phyloP scores from a whole-genome alignment of 1,140 invertebrate species.

The Agrypnia vestita region DNA sequence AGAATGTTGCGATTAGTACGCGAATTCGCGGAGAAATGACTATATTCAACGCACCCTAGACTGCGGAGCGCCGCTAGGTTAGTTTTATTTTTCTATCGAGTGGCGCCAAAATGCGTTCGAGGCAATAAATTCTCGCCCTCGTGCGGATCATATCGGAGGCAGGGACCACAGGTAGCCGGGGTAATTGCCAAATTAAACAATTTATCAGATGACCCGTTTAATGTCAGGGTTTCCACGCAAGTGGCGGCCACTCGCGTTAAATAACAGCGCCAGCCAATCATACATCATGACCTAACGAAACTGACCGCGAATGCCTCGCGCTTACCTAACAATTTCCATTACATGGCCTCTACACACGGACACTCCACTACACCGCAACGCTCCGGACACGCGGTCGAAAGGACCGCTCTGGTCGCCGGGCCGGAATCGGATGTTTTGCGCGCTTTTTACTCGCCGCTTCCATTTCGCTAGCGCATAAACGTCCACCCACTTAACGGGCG shows the following conservation, averaged over 20 bases:
- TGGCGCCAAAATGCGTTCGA: no score
- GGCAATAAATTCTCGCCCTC: no score
- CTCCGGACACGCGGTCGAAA: neutral
- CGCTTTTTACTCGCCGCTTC: neutral
- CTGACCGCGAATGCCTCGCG: conserved; percentile 48
- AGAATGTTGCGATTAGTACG: no score
- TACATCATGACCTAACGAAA: conserved; percentile 59
- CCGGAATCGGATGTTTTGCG: neutral
- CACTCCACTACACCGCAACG: no score
- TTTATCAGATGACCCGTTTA: conserved; percentile 62
- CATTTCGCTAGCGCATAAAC: neutral
- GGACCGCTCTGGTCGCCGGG: neutral
- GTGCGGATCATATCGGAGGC: no score
- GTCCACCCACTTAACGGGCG: conserved; percentile 29
- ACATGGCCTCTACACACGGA: conserved; percentile 16
- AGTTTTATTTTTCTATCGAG: no score
- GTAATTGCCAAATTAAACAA: conserved; percentile 61
- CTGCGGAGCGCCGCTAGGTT: no score
- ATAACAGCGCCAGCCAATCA: conserved; percentile 56
- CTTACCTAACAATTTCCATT: conserved; percentile 42
- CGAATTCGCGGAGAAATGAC: no score
- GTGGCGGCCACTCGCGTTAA: conserved; percentile 55
- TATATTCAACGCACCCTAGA: no score
- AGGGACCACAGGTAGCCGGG: conserved; percentile 52
- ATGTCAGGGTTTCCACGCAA: conserved; percentile 57